phyloP scores from a whole-genome alignment of 2,888 invertebrate species.

The Leptopterna dolabrata region DNA sequence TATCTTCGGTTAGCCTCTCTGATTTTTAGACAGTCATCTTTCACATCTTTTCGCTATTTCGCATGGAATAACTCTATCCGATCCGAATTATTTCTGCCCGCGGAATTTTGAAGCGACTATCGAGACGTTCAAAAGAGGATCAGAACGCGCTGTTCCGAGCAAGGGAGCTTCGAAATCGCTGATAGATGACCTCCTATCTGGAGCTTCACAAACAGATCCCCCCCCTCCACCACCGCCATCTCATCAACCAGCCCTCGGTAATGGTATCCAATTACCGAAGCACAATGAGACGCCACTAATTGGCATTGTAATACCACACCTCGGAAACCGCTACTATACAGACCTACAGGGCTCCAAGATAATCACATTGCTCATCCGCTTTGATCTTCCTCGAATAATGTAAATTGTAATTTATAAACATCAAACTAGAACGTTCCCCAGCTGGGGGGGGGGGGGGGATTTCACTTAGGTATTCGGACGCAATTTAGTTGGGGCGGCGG shows the following conservation, averaged over 20 bases:
- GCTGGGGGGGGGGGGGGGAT: not conserved
- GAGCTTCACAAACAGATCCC: slow-evolving; percentile 8
- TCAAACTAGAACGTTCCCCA: slow-evolving; percentile 10
- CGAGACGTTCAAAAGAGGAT: not conserved
- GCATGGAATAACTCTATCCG: not conserved
- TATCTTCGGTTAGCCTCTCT: no score
- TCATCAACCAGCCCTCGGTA: not conserved
- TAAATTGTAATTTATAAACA: slow-evolving; percentile 30
- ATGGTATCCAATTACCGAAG: slow-evolving; percentile 21
- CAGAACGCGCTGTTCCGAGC: not conserved
- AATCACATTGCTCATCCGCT: slow-evolving; percentile 11
- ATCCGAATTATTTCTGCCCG: not conserved
- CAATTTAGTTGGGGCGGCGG: not conserved
- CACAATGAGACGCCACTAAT: slow-evolving; percentile 29
- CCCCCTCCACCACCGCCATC: not conserved
- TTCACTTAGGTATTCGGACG: slow-evolving; percentile 11
- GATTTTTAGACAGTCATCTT: no score
- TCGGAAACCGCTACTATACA: slow-evolving; percentile 19
- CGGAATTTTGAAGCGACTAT: not conserved
- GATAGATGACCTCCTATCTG: slow-evolving; percentile 3
- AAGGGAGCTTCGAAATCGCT: not conserved
- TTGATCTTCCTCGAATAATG: slow-evolving; percentile 17
- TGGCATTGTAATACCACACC: slow-evolving; percentile 29
- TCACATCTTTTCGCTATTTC: not conserved
- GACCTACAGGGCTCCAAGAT: not conserved